These are phyloP conservation scores for Notiomystis cincta DNA, from an alignment of 2,113 vertebrate species.

Conservation along the genomic window DNA sequence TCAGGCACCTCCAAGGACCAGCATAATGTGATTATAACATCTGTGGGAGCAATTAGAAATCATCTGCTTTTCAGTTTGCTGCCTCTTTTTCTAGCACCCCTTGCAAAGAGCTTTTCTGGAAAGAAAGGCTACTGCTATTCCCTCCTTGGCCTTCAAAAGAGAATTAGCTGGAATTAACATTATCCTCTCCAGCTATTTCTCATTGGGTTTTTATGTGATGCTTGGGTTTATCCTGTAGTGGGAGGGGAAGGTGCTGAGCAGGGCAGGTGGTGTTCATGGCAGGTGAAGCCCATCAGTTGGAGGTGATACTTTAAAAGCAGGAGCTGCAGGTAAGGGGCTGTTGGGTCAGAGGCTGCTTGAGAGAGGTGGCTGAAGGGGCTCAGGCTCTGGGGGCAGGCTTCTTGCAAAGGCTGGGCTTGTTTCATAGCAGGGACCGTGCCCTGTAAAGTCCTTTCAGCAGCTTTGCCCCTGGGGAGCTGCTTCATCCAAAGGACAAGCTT, in stretches of 20 bases:
- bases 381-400: accelerated
- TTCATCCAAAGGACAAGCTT: accelerated
- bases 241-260: not conserved
- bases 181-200: not conserved
- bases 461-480: not conserved
- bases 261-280: not conserved
- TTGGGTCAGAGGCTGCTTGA: accelerated
- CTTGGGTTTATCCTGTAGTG: not conserved
- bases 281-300: not conserved
- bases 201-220: not conserved
- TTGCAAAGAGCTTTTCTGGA: not conserved
- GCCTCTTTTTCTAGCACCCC: not conserved
- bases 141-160: not conserved
- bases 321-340: accelerated
- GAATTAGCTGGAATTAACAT: not conserved
- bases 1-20: not conserved
- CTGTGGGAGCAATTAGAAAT: not conserved
- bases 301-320: not conserved
- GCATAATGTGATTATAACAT: not conserved
- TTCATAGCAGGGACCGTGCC: accelerated
- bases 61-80: not conserved
- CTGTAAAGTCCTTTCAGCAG: not conserved
- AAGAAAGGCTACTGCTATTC: not conserved
- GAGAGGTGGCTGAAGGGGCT: accelerated
- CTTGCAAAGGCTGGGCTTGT: not conserved